These are phyloP conservation scores for Augochlora pura DNA, from an alignment of 1,140 invertebrate genomes.

Conservation along the genomic window DNA sequence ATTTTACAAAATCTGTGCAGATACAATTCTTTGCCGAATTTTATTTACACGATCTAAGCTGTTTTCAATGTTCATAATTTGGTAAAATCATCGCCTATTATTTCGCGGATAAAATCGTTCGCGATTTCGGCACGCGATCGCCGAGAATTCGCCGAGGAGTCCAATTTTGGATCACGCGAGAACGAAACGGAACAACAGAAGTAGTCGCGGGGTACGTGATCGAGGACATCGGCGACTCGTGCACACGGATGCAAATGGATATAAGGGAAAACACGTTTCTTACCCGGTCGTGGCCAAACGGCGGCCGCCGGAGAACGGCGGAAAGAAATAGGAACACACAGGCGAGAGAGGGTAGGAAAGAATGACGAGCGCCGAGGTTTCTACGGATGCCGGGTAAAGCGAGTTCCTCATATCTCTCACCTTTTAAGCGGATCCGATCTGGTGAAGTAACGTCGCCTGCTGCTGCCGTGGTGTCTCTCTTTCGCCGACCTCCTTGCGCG, in stretches of 20 bases:
- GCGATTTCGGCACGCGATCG: too few species aligned
- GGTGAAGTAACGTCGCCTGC: conserved; percentile 66
- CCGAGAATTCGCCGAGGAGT: too few species aligned
- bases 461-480: conserved; percentile 48
- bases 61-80: too few species aligned
- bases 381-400: conserved; percentile 51
- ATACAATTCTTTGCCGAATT: too few species aligned
- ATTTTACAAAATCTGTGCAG: too few species aligned
- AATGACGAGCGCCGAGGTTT: conserved; percentile 56
- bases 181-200: too few species aligned
- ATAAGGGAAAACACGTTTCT: not conserved
- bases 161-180: too few species aligned
- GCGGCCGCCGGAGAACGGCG: not conserved
- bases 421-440: conserved; percentile 68
- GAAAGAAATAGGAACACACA: conserved; percentile 44
- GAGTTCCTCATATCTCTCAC: conserved; percentile 76
- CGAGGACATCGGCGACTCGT: too few species aligned
- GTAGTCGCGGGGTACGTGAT: too few species aligned
- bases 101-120: too few species aligned
- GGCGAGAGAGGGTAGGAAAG: conserved; percentile 39
- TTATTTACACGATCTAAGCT: too few species aligned
- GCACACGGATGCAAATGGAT: conserved; percentile 15
- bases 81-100: too few species aligned
- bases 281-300: conserved; percentile 6
- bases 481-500: conserved; percentile 52